Conservation (phyloP, 2,113 vertebrate genomes). For the Panurus biarmicus region DNA sequence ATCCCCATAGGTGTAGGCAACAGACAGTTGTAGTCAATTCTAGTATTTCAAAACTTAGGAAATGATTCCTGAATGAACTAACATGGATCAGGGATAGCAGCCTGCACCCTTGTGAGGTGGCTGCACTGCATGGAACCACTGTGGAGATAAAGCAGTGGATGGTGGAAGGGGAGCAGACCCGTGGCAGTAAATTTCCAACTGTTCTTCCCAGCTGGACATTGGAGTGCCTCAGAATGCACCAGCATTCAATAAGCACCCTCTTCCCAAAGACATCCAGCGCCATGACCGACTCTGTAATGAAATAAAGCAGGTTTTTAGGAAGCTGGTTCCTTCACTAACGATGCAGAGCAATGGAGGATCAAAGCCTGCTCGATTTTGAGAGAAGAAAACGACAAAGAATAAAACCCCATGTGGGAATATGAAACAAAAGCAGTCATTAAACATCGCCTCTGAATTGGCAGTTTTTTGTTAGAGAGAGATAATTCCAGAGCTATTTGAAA, state of each 20-base stretch:
- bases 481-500: conserved; percentile 40
- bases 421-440: conserved; percentile 60
- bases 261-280: neutral
- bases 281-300: neutral
- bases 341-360: neutral
- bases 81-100: neutral
- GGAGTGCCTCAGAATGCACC: neutral
- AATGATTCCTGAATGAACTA: neutral
- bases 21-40: neutral
- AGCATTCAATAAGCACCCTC: neutral
- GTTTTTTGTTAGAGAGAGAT: conserved; percentile 28
- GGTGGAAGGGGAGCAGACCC: neutral
- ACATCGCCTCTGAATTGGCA: conserved; percentile 40
- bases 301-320: neutral
- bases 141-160: neutral
- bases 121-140: neutral
- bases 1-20: neutral
- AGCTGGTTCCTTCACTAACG: neutral
- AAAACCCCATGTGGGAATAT: conserved; percentile 35
- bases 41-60: neutral
- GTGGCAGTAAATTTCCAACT: neutral
- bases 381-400: conserved; percentile 23
- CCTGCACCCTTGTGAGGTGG: neutral
- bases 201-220: neutral
- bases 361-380: conserved; percentile 4